These are phyloP conservation scores for Drosophila neocordata DNA, from an alignment of 1,140 invertebrate genomes.

Conservation along the genomic window DNA sequence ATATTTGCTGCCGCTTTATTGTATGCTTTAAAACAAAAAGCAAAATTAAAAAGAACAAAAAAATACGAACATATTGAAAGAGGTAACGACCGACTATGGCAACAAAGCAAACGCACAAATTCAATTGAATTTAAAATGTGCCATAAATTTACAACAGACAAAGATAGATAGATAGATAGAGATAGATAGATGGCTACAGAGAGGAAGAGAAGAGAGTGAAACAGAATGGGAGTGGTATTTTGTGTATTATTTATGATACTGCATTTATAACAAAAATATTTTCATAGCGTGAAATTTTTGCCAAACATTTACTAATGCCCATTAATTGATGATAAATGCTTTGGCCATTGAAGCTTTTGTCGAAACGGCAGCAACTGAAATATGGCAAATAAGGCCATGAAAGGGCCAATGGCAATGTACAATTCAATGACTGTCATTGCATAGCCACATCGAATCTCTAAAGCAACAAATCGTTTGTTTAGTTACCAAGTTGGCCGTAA, in stretches of 20 bases:
- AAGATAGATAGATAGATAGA: slow-evolving; percentile 27
- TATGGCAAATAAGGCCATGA: background rate
- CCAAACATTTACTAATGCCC: slow-evolving; percentile 60
- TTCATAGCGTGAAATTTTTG: slow-evolving; percentile 48
- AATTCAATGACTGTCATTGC: too few species aligned
- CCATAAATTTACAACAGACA: slow-evolving; percentile 56
- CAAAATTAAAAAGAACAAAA: background rate
- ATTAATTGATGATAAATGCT: slow-evolving; percentile 67
- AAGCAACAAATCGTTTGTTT: background rate
- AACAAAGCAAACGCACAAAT: slow-evolving; percentile 39
- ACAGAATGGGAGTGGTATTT: slow-evolving; percentile 24
- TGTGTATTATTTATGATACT: slow-evolving; percentile 59
- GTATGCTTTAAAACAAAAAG: slow-evolving; percentile 32
- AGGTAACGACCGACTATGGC: slow-evolving; percentile 2
- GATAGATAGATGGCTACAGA: slow-evolving; percentile 11
- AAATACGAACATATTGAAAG: background rate
- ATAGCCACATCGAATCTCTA: background rate
- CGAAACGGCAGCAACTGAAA: slow-evolving; percentile 6
- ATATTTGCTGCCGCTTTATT: slow-evolving; percentile 54
- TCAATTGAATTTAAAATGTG: slow-evolving; percentile 69
- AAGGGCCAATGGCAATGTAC: background rate
- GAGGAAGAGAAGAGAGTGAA: background rate
- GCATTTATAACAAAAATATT: slow-evolving; percentile 52
- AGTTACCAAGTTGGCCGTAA: background rate
- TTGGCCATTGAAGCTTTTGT: slow-evolving; percentile 17